These are phyloP conservation scores for Melanerpes aurifrons DNA, from an alignment of 2,113 vertebrate genomes.

Conservation along the genomic window DNA sequence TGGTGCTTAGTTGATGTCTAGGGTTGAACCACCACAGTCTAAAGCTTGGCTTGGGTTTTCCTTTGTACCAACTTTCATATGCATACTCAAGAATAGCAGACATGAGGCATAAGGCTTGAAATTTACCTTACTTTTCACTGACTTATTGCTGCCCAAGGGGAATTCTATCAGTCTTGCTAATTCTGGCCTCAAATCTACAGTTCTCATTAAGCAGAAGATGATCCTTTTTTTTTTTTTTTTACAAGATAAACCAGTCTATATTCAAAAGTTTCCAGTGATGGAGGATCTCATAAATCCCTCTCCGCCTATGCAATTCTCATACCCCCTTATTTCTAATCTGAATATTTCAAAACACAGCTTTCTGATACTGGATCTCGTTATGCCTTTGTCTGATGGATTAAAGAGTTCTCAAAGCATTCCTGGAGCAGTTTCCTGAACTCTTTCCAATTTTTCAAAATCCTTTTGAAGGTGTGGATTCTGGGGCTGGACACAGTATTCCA, in stretches of 20 bases:
- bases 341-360: slow-evolving; percentile 38
- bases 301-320: neutral
- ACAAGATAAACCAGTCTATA: neutral
- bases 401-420: slow-evolving; percentile 64
- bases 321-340: slow-evolving; percentile 6
- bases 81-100: neutral
- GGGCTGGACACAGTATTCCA: slow-evolving; percentile 21
- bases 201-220: neutral
- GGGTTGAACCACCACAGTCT: neutral
- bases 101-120: neutral
- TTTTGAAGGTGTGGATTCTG: slow-evolving; percentile 58
- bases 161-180: neutral
- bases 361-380: slow-evolving; percentile 53
- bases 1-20: neutral
- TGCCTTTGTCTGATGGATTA: slow-evolving; percentile 62
- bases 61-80: neutral
- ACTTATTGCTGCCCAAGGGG: neutral
- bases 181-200: neutral
- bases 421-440: slow-evolving; percentile 47
- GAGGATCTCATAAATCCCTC: neutral
- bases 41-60: neutral
- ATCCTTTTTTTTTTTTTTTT: neutral
- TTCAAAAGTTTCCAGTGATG: neutral
- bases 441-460: slow-evolving; percentile 55
- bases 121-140: neutral